Evolutionary conservation across 1,140 invertebrate genomes (phyloP).

Genomic region (Elymnias hypermnestra): DNA sequence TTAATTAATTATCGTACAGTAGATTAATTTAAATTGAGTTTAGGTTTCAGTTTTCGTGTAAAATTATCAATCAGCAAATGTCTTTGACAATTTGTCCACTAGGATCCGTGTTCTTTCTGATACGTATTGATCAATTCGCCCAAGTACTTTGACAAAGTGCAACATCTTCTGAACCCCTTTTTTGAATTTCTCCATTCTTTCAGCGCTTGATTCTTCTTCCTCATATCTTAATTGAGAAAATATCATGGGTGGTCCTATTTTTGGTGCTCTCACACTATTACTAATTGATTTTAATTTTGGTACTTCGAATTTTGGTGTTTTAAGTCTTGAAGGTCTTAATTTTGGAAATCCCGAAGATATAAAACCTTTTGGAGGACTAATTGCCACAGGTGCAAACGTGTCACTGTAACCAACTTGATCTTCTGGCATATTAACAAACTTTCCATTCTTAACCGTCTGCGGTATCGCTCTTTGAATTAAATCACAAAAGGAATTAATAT

Average conservation of each 20-base stretch:
- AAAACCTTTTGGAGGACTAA: conserved; percentile 45
- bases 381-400: conserved; percentile 32
- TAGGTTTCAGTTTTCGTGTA: no score
- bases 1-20: no score
- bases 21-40: no score
- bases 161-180: conserved; percentile 62
- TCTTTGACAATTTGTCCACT: conserved; percentile 57
- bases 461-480: conserved; percentile 58
- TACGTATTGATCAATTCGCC: conserved; percentile 56
- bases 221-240: conserved; percentile 30
- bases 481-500: conserved; percentile 50
- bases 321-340: conserved; percentile 36
- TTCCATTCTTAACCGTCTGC: conserved; percentile 49
- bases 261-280: conserved; percentile 29
- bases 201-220: conserved; percentile 55
- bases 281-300: conserved; percentile 33
- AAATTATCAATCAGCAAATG: conserved; percentile 43
- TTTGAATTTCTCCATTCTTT: conserved; percentile 61
- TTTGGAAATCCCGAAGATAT: conserved; percentile 36
- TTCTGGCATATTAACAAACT: conserved; percentile 39
- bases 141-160: conserved; percentile 57
- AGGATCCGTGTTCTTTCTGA: conserved; percentile 60
- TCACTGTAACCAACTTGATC: conserved; percentile 45
- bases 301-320: conserved; percentile 40
- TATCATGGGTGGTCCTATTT: conserved; percentile 31